Conservation (phyloP, 37 sponge, comb jelly and placozoan species). For the Halisarca cf. caerulea region DNA sequence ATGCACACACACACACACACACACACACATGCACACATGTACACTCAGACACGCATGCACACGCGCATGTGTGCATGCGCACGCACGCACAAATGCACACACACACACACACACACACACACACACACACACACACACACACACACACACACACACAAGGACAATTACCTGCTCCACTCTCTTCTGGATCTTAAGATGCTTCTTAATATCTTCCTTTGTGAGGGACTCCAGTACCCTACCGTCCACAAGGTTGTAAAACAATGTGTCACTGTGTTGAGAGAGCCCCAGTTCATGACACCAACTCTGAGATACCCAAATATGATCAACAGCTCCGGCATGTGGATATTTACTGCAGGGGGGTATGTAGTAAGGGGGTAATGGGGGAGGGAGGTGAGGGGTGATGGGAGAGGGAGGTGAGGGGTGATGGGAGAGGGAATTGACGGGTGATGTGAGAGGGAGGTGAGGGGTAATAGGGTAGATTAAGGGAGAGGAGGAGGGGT, state of each 20-base stretch:
- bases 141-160: neutral
- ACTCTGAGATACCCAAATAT: constrained; percentile 79
- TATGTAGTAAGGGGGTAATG: neutral
- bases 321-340: constrained; percentile 64
- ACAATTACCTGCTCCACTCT: constrained; percentile 1
- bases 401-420: too few species aligned
- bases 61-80: too few species aligned
- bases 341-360: constrained; percentile 64
- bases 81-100: too few species aligned
- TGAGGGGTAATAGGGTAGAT: too few species aligned
- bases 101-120: too few species aligned
- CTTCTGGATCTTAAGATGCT: constrained; percentile 59
- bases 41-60: too few species aligned
- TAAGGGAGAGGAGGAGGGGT: too few species aligned
- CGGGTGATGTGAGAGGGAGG: too few species aligned
- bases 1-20: too few species aligned
- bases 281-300: constrained; percentile 83
- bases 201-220: constrained; percentile 71
- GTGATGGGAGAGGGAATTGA: too few species aligned
- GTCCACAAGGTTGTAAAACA: constrained; percentile 76
- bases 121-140: neutral
- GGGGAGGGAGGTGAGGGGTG: neutral
- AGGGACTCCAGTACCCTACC: constrained; percentile 87
- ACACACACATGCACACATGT: too few species aligned
- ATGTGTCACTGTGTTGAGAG: constrained; percentile 49